Base-by-base conservation (phyloP, 1,140 invertebrate genomes). In the Agrypnia vestita region DNA sequence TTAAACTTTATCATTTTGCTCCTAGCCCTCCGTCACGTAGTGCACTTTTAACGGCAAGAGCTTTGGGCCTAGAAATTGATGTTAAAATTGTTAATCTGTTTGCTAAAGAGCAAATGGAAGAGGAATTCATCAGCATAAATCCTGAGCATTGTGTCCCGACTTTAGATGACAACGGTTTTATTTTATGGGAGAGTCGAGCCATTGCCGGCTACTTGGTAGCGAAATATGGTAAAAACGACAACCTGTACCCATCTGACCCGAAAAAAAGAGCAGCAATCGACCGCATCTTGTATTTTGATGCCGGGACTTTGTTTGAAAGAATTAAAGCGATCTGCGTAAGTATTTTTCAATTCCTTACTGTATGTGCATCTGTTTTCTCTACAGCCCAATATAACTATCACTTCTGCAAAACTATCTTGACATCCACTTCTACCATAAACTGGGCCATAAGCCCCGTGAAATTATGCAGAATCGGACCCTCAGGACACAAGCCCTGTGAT, bases 111-210 rank as follows among this genome's bases (percentile, higher is more conserved):
- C 91, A 93, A 80, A 82, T 92, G n/a, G 91, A 88, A 76, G 90
- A 91, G 67, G 91, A 92, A 82, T 94, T 92, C 86, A 69, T 93
- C 1, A 91, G 92, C 89, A 90, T 94, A 43, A 94, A 94, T 88
- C 92, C 92, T 35, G 91, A 93, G 78, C 93, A 93, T 72, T 90
- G 89, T n/a, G 85, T 94, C 51, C 93, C 93, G 6, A 93, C 92
- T 0, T 86, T 94, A 9, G 90, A 91, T 51, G 93, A 94, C 79
- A 87, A 92, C 78, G 93, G 92, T 4, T 93, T 94, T 82, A 84
- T 91, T 51, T 77, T 94, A 62, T 92, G 90, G 86, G 91, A 92
- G 85, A 91, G 91, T 84, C 84, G 87, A 17, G 90, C 92, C 17
- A 93, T 94, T 71, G 89, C 92, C 73, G 86, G 87, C 43, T 94